These are phyloP conservation scores for Protophormia terraenovae DNA, from an alignment of 2,888 invertebrate genomes.

Conservation along the genomic window DNA sequence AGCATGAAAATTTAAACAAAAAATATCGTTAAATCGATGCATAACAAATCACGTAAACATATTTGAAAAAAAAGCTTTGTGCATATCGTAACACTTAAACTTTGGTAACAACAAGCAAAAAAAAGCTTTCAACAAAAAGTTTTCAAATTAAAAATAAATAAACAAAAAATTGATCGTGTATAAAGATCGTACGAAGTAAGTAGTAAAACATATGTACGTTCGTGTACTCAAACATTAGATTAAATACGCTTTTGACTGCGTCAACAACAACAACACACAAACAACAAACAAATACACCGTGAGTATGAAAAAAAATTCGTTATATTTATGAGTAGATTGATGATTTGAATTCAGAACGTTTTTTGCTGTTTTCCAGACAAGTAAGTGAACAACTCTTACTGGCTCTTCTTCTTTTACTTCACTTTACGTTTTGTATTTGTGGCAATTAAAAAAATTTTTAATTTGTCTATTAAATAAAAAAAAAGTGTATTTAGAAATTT, in stretches of 20 bases:
- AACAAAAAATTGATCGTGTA: neutral
- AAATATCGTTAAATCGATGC: neutral
- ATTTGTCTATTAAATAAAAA: neutral
- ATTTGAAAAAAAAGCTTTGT: neutral
- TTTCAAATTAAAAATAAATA: neutral
- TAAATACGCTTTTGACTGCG: constrained; percentile 20
- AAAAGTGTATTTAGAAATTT: neutral
- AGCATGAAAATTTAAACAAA: neutral
- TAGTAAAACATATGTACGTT: neutral
- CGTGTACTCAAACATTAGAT: constrained; percentile 27
- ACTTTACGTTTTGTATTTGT: neutral
- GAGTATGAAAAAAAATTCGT: constrained; percentile 56
- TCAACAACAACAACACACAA: neutral
- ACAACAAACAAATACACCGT: neutral
- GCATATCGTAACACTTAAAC: neutral
- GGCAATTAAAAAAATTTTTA: neutral
- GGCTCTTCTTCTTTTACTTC: neutral
- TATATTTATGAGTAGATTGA: constrained; percentile 73
- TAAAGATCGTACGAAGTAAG: constrained; percentile 20
- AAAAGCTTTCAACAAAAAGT: constrained; percentile 12
- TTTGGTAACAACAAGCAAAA: neutral
- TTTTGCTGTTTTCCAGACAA: constrained; percentile 72
- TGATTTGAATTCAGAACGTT: constrained; percentile 74
- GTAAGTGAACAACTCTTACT: constrained; percentile 61
- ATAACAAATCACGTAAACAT: neutral